Evolutionary conservation across 2,888 invertebrate species (phyloP).

Genomic region (Sussaba pulchella): DNA sequence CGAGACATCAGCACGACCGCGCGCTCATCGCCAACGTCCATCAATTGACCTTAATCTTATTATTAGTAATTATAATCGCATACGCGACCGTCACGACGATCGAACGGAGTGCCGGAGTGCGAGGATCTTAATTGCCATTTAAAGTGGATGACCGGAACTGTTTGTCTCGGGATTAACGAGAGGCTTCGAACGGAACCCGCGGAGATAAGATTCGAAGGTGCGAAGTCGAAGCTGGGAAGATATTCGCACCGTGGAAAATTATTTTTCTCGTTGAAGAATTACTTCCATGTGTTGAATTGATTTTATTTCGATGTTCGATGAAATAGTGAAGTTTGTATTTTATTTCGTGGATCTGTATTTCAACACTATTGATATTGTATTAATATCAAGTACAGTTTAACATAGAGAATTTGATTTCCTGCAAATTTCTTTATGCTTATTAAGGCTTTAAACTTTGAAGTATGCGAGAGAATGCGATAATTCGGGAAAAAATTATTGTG

Average conservation of each 20-base stretch:
- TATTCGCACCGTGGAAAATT: background rate
- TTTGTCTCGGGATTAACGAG: slow-evolving; percentile 8
- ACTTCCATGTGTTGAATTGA: too few relatives aligned
- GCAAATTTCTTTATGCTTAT: too few relatives aligned
- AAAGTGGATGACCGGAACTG: slow-evolving; percentile 1
- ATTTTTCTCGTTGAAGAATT: background rate
- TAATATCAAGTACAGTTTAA: too few relatives aligned
- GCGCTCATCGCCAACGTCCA: slow-evolving; percentile 39
- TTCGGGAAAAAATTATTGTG: too few relatives aligned
- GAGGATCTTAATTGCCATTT: slow-evolving; percentile 60
- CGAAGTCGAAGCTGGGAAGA: background rate
- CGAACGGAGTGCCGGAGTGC: slow-evolving; percentile 40
- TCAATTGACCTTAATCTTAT: slow-evolving; percentile 72
- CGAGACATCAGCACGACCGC: slow-evolving; percentile 43
- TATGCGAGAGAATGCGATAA: too few relatives aligned
- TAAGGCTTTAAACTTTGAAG: too few relatives aligned
- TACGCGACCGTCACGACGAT: slow-evolving; percentile 43
- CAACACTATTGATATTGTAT: too few relatives aligned
- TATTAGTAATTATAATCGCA: slow-evolving; percentile 69
- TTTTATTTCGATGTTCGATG: too few relatives aligned
- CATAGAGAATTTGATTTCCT: too few relatives aligned
- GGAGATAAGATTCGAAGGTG: slow-evolving; percentile 10
- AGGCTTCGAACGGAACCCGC: slow-evolving; percentile 13
- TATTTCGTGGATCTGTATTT: too few relatives aligned
- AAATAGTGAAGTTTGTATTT: too few relatives aligned